Conservation (phyloP, 2,888 invertebrate species). For the Plebejus argus region DNA sequence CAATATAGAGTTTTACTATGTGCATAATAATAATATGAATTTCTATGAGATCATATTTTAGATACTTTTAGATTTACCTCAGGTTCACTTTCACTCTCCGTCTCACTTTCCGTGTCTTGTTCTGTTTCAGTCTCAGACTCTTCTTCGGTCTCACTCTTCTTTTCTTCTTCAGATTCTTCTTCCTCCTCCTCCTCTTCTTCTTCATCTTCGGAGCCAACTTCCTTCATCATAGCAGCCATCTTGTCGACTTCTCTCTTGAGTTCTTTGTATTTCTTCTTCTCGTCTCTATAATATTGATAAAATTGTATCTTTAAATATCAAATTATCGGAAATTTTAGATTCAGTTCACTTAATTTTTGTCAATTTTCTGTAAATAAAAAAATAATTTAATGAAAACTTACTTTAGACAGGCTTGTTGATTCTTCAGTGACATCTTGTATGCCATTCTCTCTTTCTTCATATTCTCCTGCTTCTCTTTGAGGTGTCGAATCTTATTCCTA, state of each 20-base stretch:
- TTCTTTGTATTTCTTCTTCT: constrained; percentile 90
- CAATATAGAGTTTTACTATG: too few relatives aligned
- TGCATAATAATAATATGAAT: too few relatives aligned
- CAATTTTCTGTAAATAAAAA: too few relatives aligned
- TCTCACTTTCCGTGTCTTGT: constrained; percentile 84
- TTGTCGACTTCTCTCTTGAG: constrained; percentile 94
- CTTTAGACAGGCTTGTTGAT: constrained; percentile 88
- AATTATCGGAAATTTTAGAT: too few relatives aligned
- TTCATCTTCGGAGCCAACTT: constrained; percentile 86
- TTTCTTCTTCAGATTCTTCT: constrained; percentile 82
- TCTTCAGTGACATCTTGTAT: constrained; percentile 89
- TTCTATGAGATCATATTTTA: too few relatives aligned
- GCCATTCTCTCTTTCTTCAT: constrained; percentile 90
- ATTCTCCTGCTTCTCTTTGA: constrained; percentile 86
- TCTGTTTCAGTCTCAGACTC: constrained; percentile 85
- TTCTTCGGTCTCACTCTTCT: constrained; percentile 78
- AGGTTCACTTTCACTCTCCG: constrained; percentile 84
- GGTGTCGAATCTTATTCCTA: constrained; percentile 84
- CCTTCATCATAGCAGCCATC: constrained; percentile 94
- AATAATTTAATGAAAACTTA: constrained; percentile 49
- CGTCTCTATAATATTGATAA: constrained; percentile 76
- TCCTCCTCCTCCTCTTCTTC: constrained; percentile 84
- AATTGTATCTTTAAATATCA: background rate
- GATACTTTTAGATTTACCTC: constrained; percentile 66
- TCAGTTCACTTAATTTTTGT: too few relatives aligned